Percentiles rank a stretch among this genome's conserved stretches.
These are phyloP conservation scores for Myzus persicae DNA, from an alignment of 1,140 invertebrate species.

Conservation along the genomic window DNA sequence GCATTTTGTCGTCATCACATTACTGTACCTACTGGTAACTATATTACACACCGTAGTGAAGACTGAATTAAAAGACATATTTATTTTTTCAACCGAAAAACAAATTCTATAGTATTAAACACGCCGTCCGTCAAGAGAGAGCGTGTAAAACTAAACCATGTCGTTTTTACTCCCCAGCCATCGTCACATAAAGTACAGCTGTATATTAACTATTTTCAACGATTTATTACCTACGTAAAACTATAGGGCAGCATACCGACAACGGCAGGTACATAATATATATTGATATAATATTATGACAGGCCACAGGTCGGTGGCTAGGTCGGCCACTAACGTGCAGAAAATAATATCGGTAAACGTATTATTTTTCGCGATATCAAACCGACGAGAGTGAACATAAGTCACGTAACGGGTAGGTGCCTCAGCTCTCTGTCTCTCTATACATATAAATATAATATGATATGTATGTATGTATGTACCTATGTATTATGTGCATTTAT, in stretches of 20 bases:
- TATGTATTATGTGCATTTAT: background rate
- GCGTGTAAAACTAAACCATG: background rate
- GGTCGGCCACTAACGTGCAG: background rate
- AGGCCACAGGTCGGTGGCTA: background rate
- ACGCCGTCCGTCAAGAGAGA: background rate
- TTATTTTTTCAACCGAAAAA: background rate
- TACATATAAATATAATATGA: background rate
- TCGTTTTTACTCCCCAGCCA: background rate
- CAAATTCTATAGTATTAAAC: background rate
- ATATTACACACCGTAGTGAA: background rate
- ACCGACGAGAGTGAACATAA: background rate
- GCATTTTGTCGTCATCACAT: too few relatives aligned
- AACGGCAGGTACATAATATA: background rate
- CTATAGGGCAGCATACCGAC: background rate
- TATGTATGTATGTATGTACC: background rate
- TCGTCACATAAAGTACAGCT: background rate
- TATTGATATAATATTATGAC: background rate
- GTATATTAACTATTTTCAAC: background rate
- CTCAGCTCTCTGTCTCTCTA: background rate
- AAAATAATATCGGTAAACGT: background rate
- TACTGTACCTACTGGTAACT: background rate
- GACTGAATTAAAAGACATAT: background rate
- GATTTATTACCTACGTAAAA: background rate
- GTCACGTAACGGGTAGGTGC: background rate
- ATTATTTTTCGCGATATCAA: background rate